Conservation (phyloP, 1,140 invertebrate species). For the Tachypleus tridentatus region DNA sequence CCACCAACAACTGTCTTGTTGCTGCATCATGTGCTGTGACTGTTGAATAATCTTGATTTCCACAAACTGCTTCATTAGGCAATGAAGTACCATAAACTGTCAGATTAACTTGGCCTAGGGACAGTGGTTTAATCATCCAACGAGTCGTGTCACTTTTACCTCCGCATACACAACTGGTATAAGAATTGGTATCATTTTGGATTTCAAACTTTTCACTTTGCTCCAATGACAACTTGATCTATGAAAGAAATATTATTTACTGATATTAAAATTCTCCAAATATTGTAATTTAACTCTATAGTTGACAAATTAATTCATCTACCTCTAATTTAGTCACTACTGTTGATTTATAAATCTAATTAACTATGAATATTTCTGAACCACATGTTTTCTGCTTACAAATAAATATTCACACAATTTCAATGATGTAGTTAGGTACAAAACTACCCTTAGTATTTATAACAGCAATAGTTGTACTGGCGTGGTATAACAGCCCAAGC, state of each 20-base stretch:
- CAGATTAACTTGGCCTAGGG: slow-evolving; percentile 45
- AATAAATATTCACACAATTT: too few species aligned
- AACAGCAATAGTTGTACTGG: too few species aligned
- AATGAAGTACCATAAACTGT: slow-evolving; percentile 41
- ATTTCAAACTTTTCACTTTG: slow-evolving; percentile 38
- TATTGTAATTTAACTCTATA: too few species aligned
- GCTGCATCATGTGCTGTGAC: slow-evolving; percentile 9
- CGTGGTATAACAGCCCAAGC: too few species aligned
- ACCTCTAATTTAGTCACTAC: too few species aligned
- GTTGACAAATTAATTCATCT: too few species aligned
- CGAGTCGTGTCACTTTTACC: slow-evolving; percentile 27
- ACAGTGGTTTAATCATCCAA: slow-evolving; percentile 39
- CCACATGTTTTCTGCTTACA: too few species aligned
- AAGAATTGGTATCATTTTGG: slow-evolving; percentile 17
- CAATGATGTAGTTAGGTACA: too few species aligned
- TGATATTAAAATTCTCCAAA: too few species aligned
- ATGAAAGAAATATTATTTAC: not conserved
- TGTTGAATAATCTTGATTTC: not conserved
- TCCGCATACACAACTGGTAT: slow-evolving; percentile 7
- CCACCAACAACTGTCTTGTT: slow-evolving; percentile 9
- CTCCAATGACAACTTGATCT: slow-evolving; percentile 27
- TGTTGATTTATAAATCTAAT: too few species aligned
- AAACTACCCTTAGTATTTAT: too few species aligned
- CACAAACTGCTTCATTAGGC: slow-evolving; percentile 2
- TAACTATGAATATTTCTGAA: too few species aligned